Evolutionary conservation across 2,113 vertebrate genomes (phyloP), one percentile per base, ranked within the genome.

Genomic region (Brachyistius frenatus): DNA sequence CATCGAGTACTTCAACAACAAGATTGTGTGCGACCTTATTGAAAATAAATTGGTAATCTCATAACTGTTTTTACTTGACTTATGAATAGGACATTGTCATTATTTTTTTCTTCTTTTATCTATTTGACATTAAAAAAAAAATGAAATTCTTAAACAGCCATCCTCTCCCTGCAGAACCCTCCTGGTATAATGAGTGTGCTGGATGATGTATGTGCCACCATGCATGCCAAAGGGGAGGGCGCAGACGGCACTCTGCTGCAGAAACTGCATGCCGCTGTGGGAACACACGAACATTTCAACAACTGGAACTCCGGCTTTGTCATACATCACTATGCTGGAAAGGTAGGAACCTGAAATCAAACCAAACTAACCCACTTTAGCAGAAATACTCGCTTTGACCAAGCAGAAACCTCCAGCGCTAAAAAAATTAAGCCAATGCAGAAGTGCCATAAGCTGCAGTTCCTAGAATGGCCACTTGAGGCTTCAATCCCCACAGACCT

Each of bases 1-100:
- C 32, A 99, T 99, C 35, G 95, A 99, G 60, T 99, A 99, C 81
- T 99, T 99, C 93, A 99, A 99, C 93, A 99, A 99, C 94, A 99
- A 99, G 91, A 81, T 99, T 31, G 98, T 99, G 83, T 99, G 98
- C 3, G 98, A 99, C 84, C 96, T 99, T 61, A 99, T 99, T 44
- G 98, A 99, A 92, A 99, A 98, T 91, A 99, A 99, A 88, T 77
- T 99, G 96, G 96, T 98, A 86, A 96, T 96, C 4, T 55, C 9
- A 15, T 44, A 70, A 9, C 2, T n/a, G 32, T 2, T 41, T 8
- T 41, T 41, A 0, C 39, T 41, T 41, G 3, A 7, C 39, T 41
- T 8, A 41, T 23, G 23, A 23, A 23, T 23, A 23, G 23, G 3
- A 44, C 10, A 44, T 11, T 44, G 41, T 44, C 41, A 13, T 2